Percentiles rank a stretch among this genome's conserved stretches.
Conservation (phyloP, 2,888 invertebrate genomes). For the Coleophora deauratella region DNA sequence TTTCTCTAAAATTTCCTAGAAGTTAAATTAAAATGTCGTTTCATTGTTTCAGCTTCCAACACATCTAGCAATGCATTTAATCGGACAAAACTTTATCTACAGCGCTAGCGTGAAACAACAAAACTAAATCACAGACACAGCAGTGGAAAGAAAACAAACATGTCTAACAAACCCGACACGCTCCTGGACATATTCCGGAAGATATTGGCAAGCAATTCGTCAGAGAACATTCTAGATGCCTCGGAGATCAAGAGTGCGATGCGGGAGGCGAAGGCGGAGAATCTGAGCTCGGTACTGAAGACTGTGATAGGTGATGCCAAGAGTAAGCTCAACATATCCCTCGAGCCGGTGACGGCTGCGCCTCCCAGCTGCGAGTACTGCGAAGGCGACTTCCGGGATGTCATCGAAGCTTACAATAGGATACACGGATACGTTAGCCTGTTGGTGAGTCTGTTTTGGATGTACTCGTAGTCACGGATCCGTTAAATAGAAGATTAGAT, state of each 20-base stretch:
- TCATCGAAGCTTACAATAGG: conserved; percentile 77
- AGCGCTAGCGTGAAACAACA: too few relatives aligned
- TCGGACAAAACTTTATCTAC: too few relatives aligned
- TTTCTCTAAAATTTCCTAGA: too few relatives aligned
- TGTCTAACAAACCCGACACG: too few relatives aligned
- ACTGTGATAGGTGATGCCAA: conserved; percentile 55
- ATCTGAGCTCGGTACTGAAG: conserved; percentile 45
- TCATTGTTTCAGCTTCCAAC: too few relatives aligned
- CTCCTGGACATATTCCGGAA: conserved; percentile 58
- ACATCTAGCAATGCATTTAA: too few relatives aligned
- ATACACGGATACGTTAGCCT: conserved; percentile 89
- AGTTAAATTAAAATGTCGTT: too few relatives aligned
- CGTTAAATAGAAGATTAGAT: too few relatives aligned
- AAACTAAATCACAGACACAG: too few relatives aligned
- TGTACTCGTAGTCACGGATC: neutral
- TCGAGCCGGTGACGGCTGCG: conserved; percentile 18
- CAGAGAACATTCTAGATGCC: conserved; percentile 47
- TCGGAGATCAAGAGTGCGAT: conserved; percentile 50
- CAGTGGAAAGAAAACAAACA: too few relatives aligned
- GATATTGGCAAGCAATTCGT: conserved; percentile 53
- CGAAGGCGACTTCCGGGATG: conserved; percentile 72
- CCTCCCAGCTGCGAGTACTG: conserved; percentile 70
- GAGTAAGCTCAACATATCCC: conserved; percentile 38
- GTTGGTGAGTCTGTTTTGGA: conserved; percentile 69
- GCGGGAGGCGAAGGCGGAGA: conserved; percentile 41